These are phyloP conservation scores for Hydrolagus affinis DNA, from an alignment of 2,113 vertebrate genomes.

Conservation along the genomic window DNA sequence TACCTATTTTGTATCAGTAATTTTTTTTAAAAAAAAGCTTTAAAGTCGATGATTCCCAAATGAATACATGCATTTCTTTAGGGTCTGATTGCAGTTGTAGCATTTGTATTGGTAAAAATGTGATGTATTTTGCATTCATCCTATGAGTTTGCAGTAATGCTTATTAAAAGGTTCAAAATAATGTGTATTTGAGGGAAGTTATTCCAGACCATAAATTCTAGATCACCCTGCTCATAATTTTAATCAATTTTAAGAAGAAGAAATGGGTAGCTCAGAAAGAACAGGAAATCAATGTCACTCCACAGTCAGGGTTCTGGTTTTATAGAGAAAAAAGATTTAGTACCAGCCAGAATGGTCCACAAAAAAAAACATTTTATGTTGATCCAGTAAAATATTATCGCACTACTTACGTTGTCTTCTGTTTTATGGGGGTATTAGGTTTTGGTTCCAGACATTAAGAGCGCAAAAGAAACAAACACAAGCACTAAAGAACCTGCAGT, in stretches of 20 bases:
- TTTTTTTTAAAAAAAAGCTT: too few species aligned
- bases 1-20: background rate
- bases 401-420: background rate
- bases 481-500: conserved; percentile 21
- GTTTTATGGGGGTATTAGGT: conserved; percentile 16
- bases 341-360: conserved; percentile 20
- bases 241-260: conserved; percentile 31
- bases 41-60: background rate
- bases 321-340: conserved; percentile 30
- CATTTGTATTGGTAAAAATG: background rate
- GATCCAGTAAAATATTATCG: conserved; percentile 22
- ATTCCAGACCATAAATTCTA: conserved; percentile 25
- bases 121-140: background rate
- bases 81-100: background rate
- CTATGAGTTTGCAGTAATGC: background rate
- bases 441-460: background rate
- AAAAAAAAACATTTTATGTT: conserved; percentile 23
- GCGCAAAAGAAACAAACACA: conserved; percentile 6
- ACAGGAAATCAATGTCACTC: conserved; percentile 31
- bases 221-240: conserved; percentile 23
- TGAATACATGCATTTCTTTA: background rate
- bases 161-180: conserved; percentile 2
- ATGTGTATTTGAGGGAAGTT: background rate
- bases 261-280: conserved; percentile 19
- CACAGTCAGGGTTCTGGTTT: conserved; percentile 16